These are phyloP conservation scores for Tenthredo mesomela DNA, from an alignment of 2,888 invertebrate genomes.

Conservation along the genomic window DNA sequence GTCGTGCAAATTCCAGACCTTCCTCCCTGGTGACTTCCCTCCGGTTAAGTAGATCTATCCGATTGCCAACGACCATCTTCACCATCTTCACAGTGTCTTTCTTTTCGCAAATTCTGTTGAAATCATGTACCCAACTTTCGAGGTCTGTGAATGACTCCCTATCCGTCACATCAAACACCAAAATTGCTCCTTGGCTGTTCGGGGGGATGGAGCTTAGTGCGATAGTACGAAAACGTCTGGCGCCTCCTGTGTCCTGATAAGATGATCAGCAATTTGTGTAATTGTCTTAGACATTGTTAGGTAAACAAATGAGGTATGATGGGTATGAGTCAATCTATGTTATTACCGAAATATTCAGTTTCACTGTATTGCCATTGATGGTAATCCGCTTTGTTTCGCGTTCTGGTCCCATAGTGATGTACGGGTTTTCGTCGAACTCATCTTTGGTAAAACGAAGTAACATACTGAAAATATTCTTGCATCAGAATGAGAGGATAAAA, in stretches of 20 bases:
- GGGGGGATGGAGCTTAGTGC: slow-evolving; percentile 97
- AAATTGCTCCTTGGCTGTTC: slow-evolving; percentile 94
- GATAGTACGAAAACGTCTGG: slow-evolving; percentile 95
- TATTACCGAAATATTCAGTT: slow-evolving; percentile 91
- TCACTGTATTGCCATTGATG: slow-evolving; percentile 95
- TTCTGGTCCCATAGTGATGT: slow-evolving; percentile 98
- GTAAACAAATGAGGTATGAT: background rate
- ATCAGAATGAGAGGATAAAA: background rate
- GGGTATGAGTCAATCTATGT: slow-evolving; percentile 55
- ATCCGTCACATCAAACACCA: slow-evolving; percentile 97
- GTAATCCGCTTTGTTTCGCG: slow-evolving; percentile 96
- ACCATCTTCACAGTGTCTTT: slow-evolving; percentile 94
- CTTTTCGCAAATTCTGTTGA: slow-evolving; percentile 97
- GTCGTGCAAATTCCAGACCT: slow-evolving; percentile 96
- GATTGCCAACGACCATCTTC: slow-evolving; percentile 99
- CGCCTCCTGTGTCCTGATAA: slow-evolving; percentile 97
- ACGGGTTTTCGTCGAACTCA: slow-evolving; percentile 95
- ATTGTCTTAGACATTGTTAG: too few species aligned
- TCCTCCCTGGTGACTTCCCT: slow-evolving; percentile 94
- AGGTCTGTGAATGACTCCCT: slow-evolving; percentile 91
- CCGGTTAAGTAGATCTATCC: slow-evolving; percentile 94
- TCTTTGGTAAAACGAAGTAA: slow-evolving; percentile 97
- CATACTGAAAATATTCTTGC: slow-evolving; percentile 84
- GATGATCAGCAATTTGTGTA: too few species aligned
- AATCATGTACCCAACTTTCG: slow-evolving; percentile 96